These are phyloP conservation scores for Neoascia interrupta DNA, from an alignment of 2,888 invertebrate species.

Conservation along the genomic window DNA sequence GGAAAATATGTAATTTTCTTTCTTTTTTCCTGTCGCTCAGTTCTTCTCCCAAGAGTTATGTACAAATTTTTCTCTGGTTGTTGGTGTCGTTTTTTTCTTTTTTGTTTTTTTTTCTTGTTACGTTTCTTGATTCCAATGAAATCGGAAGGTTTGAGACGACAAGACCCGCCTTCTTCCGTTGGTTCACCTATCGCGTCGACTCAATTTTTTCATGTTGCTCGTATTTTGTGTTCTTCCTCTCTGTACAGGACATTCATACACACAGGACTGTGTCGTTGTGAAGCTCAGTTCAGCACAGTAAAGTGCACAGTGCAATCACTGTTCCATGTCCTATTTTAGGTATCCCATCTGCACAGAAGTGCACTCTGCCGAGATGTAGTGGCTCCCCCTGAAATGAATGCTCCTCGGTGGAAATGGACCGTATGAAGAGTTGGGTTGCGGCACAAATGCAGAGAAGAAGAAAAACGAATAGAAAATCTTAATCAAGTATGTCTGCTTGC, in stretches of 20 bases:
- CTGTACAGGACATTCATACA: conserved; percentile 51
- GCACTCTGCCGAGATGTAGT: conserved; percentile 28
- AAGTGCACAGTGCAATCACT: conserved; percentile 62
- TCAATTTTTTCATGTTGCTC: conserved; percentile 56
- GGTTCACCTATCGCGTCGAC: conserved; percentile 71
- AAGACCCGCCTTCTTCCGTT: conserved; percentile 70
- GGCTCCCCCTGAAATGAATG: conserved; percentile 29
- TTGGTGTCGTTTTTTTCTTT: conserved; percentile 31
- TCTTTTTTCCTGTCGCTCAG: conserved; percentile 39
- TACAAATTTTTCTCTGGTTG: conserved; percentile 67
- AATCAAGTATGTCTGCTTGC: conserved; percentile 20
- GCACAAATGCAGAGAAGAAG: not conserved
- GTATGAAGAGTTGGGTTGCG: conserved; percentile 1
- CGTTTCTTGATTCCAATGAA: conserved; percentile 69
- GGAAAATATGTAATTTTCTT: conserved; percentile 69
- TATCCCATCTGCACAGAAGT: conserved; percentile 34
- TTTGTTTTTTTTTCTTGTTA: conserved; percentile 54
- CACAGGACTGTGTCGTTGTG: conserved; percentile 41
- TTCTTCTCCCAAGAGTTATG: conserved; percentile 68
- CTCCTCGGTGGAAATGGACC: conserved; percentile 29
- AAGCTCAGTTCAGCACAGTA: conserved; percentile 28
- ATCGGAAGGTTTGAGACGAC: conserved; percentile 63
- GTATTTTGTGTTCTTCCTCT: conserved; percentile 55
- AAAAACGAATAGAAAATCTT: conserved; percentile 28
- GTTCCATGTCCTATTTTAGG: conserved; percentile 65